Percentiles rank a stretch among this genome's conserved stretches.
phyloP scores from a whole-genome alignment of 2,797 vertebrate species.

The Spinibarbus caldwelli region DNA sequence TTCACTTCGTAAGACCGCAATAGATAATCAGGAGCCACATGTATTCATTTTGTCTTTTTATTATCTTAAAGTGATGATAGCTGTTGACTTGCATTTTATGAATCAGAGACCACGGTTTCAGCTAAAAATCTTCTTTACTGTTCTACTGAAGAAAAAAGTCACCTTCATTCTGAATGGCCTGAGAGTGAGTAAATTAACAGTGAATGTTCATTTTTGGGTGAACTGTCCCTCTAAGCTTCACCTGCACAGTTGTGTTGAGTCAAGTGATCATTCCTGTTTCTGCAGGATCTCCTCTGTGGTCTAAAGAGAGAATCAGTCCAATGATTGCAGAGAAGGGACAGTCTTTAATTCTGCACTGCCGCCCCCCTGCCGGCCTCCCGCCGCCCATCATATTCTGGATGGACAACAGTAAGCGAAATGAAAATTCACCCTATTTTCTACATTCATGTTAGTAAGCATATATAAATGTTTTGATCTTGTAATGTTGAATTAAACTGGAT shows the following conservation, averaged over 20 bases:
- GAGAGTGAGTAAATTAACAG: background rate
- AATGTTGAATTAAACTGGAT: background rate
- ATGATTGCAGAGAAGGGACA: conserved; percentile 85
- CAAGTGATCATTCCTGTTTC: background rate
- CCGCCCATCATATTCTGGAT: conserved; percentile 99
- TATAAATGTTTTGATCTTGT: background rate
- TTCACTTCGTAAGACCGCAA: background rate
- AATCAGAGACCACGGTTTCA: background rate
- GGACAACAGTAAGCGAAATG: conserved; percentile 90
- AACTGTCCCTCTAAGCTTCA: background rate
- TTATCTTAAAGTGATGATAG: background rate
- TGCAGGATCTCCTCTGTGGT: conserved; percentile 95
- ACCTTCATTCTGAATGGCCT: background rate
- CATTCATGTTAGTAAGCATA: background rate
- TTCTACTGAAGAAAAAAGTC: background rate
- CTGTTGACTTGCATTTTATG: background rate
- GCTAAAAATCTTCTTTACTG: background rate
- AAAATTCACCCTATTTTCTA: background rate
- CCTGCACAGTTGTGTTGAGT: background rate
- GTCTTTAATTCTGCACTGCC: conserved; percentile 87
- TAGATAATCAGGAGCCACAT: background rate
- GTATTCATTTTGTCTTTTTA: background rate
- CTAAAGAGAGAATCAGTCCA: conserved; percentile 91
- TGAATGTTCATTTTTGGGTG: background rate
- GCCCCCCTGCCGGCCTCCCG: conserved; percentile 91